Percentiles rank a stretch among this genome's conserved stretches.
Evolutionary conservation across 30 jellyfish, hydroid and myxozoan species (phyloP).

Genomic region (Cassiopea andromeda): DNA sequence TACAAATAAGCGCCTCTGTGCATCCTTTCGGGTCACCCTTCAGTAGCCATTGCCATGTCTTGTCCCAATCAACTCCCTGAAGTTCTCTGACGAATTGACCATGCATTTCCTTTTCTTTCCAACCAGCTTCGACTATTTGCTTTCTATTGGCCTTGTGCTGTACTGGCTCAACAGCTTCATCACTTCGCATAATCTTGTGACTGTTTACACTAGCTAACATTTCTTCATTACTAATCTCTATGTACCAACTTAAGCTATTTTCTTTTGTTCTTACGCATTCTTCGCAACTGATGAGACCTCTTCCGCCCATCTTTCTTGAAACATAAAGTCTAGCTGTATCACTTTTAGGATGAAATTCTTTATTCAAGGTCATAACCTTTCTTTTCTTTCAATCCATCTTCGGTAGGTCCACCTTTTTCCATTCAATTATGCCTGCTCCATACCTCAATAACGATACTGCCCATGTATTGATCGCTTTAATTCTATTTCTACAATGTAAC

Average conservation of each 20-base stretch:
- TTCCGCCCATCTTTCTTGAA: conserved; percentile 11
- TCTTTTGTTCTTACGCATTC: conserved; percentile 18
- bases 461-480: background rate
- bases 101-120: conserved; percentile 13
- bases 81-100: conserved; percentile 12
- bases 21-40: conserved; percentile 18
- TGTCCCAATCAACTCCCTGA: conserved; percentile 6
- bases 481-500: conserved; percentile 5
- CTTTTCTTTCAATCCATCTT: conserved; percentile 1
- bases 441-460: background rate
- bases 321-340: conserved; percentile 12
- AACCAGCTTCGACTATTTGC: background rate
- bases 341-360: background rate
- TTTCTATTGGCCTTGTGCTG: background rate
- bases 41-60: conserved; percentile 11
- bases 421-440: conserved; percentile 6
- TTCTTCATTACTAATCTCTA: background rate
- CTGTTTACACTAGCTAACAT: background rate
- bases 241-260: conserved; percentile 17
- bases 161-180: conserved; percentile 1
- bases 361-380: background rate
- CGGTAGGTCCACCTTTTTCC: background rate
- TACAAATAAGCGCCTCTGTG: conserved; percentile 16
- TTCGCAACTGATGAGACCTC: conserved; percentile 34
- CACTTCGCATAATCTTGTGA: background rate